A percentile compares a stretch with the other conserved stretches of the same genome.
These are phyloP conservation scores for Notodonta ziczac DNA, from an alignment of 2,888 invertebrate genomes.

Conservation along the genomic window DNA sequence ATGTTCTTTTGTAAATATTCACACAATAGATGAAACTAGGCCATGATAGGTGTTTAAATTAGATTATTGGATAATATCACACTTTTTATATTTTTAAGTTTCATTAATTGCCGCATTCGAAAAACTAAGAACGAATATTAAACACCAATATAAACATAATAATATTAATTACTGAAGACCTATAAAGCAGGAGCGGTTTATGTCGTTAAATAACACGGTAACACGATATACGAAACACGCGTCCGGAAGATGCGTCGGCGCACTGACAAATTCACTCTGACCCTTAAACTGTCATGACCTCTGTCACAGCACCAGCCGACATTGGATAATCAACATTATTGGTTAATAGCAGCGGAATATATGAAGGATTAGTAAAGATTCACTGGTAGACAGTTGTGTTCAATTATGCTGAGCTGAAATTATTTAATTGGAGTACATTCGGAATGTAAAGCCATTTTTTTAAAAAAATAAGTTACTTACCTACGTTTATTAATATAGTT, in stretches of 20 bases:
- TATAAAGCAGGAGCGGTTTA: not conserved
- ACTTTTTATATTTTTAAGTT: too few species aligned
- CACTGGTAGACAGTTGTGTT: not conserved
- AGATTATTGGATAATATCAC: too few species aligned
- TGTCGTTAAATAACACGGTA: not conserved
- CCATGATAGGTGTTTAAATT: too few species aligned
- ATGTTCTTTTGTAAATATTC: too few species aligned
- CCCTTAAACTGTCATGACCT: slow-evolving; percentile 42
- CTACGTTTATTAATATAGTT: too few species aligned
- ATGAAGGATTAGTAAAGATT: not conserved
- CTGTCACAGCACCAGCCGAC: slow-evolving; percentile 17
- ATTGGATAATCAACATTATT: slow-evolving; percentile 46
- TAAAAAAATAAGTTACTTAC: too few species aligned
- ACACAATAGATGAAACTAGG: too few species aligned
- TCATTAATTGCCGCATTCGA: not conserved
- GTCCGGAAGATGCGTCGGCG: slow-evolving; percentile 32
- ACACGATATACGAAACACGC: slow-evolving; percentile 16
- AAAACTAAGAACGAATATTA: not conserved
- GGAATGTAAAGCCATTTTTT: too few species aligned
- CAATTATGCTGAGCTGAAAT: not conserved
- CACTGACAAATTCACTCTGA: slow-evolving; percentile 45
- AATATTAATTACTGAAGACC: not conserved
- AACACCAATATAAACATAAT: too few species aligned
- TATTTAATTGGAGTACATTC: not conserved
- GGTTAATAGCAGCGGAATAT: slow-evolving; percentile 31